phyloP scores from a whole-genome alignment of 1,140 invertebrate species.

The Mya arenaria region DNA sequence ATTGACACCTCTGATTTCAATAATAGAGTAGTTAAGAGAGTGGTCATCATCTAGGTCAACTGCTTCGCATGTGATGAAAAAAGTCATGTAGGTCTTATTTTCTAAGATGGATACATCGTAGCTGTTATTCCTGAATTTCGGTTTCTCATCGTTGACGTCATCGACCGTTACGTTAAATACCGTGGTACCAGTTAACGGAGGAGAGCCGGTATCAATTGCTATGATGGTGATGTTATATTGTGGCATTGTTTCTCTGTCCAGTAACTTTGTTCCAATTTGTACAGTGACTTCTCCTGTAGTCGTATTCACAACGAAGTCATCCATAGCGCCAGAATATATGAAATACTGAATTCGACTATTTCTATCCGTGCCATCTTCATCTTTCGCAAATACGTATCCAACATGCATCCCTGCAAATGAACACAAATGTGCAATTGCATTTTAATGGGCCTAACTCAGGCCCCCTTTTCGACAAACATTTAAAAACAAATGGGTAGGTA shows the following conservation, averaged over 20 bases:
- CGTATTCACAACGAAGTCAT: constrained; percentile 16
- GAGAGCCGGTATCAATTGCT: constrained; percentile 27
- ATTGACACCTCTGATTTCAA: neutral
- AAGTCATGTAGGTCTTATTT: neutral
- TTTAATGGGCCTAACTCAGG: too few species aligned
- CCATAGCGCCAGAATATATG: constrained; percentile 22
- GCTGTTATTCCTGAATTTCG: neutral
- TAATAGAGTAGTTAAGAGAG: constrained; percentile 1
- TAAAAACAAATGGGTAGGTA: too few species aligned
- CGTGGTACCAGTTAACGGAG: constrained; percentile 1
- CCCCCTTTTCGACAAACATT: too few species aligned
- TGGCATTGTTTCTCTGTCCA: neutral
- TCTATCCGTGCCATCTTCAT: constrained; percentile 17
- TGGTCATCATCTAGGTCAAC: neutral
- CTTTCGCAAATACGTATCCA: neutral
- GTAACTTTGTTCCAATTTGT: neutral
- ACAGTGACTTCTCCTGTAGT: constrained; percentile 10
- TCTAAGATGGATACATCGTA: neutral
- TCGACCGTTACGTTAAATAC: neutral
- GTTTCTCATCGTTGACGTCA: constrained; percentile 39
- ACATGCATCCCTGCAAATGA: constrained; percentile 1
- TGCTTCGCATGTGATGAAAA: neutral
- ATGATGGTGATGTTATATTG: constrained; percentile 12
- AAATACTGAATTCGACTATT: constrained; percentile 26
- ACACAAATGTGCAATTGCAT: too few species aligned